phyloP scores from a whole-genome alignment of 2,888 invertebrate genomes.

The Macrophya annulata region DNA sequence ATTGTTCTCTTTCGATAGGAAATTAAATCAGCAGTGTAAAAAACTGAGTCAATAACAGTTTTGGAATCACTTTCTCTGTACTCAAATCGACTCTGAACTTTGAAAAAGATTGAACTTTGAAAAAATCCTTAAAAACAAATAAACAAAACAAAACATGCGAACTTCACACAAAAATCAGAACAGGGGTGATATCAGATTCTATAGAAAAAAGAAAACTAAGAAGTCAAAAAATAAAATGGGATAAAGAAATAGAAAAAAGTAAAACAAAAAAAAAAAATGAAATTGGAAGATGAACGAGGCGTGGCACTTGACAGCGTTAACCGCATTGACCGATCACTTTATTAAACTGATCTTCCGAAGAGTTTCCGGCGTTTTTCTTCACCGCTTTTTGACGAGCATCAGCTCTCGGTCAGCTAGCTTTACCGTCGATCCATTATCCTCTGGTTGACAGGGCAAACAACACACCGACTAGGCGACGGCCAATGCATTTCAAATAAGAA shows the following conservation, averaged over 20 bases:
- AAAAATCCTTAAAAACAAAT: neutral
- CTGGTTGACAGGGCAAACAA: conserved; percentile 75
- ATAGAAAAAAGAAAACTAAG: neutral
- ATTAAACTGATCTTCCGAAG: conserved; percentile 67
- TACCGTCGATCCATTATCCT: conserved; percentile 74
- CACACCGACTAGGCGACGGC: conserved; percentile 68
- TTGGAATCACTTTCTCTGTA: too few species aligned
- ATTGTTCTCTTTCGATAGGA: too few species aligned
- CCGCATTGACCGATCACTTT: conserved; percentile 74
- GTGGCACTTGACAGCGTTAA: conserved; percentile 60
- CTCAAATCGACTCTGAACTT: too few species aligned
- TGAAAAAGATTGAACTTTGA: too few species aligned
- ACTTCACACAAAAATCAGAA: neutral
- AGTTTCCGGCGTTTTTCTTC: conserved; percentile 65
- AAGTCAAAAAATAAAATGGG: neutral
- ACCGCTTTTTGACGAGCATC: conserved; percentile 28
- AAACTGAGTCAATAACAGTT: too few species aligned
- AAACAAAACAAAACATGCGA: too few species aligned
- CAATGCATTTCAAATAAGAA: conserved; percentile 76
- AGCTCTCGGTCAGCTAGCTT: conserved; percentile 61
- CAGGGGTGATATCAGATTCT: too few species aligned
- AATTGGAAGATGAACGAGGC: conserved; percentile 14
- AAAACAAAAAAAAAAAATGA: neutral
- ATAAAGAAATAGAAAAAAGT: neutral
- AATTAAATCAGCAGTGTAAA: too few species aligned